Evolutionary conservation across 2,113 vertebrate species (phyloP).

Genomic region (Tauraco erythrolophus): DNA sequence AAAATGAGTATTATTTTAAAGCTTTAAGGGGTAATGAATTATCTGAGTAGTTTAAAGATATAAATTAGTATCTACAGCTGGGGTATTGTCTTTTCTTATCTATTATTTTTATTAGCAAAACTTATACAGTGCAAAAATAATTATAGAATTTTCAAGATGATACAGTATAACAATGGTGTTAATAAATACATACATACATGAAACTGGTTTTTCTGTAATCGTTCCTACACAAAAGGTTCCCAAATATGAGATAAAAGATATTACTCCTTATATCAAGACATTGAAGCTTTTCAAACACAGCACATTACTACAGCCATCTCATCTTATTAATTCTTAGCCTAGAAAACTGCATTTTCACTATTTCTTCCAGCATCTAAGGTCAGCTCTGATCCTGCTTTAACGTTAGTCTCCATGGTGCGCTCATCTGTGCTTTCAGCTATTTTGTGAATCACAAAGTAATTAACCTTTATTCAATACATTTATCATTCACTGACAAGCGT

Average conservation of each 20-base stretch:
- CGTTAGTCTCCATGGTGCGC: neutral
- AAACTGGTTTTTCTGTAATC: neutral
- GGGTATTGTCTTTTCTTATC: neutral
- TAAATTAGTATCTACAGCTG: neutral
- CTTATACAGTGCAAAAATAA: neutral
- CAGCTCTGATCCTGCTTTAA: conserved; percentile 1
- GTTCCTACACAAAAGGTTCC: neutral
- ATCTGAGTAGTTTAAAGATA: neutral
- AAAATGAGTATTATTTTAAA: accelerated
- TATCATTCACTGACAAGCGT: conserved; percentile 5
- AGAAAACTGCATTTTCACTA: neutral
- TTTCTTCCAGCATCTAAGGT: neutral
- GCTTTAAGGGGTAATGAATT: neutral
- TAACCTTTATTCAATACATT: conserved; percentile 59
- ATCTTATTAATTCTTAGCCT: neutral
- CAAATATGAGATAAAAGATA: neutral
- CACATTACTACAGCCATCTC: neutral
- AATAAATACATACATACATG: neutral
- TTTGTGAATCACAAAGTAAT: conserved; percentile 48
- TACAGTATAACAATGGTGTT: neutral
- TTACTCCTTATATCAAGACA: neutral
- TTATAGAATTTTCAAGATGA: neutral
- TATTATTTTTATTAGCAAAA: neutral
- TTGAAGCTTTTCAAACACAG: neutral
- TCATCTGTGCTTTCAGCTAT: neutral